These are phyloP conservation scores for Ectemnius cavifrons DNA, from an alignment of 2,888 invertebrate genomes.

Conservation along the genomic window DNA sequence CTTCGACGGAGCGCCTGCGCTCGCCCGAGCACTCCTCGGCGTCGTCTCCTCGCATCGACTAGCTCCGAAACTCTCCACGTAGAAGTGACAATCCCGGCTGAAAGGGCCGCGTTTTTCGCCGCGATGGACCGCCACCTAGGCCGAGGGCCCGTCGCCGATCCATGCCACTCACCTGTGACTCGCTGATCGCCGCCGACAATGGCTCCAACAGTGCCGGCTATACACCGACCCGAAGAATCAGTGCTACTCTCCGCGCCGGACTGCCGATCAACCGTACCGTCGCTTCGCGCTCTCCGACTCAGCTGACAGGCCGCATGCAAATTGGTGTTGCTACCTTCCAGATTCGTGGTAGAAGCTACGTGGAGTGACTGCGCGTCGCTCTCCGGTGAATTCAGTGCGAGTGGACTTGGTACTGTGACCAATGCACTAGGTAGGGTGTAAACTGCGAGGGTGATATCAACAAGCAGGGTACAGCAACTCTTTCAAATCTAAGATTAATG, in stretches of 20 bases:
- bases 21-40: slow-evolving; percentile 49
- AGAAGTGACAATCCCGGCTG: slow-evolving; percentile 49
- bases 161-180: slow-evolving; percentile 45
- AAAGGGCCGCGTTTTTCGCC: slow-evolving; percentile 51
- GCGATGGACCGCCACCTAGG: slow-evolving; percentile 51
- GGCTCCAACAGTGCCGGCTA: neutral
- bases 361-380: no score
- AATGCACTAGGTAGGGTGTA: no score
- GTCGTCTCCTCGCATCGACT: slow-evolving; percentile 54
- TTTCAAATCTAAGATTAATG: no score
- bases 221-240: neutral
- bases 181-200: slow-evolving; percentile 23
- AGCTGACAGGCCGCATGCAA: neutral
- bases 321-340: no score
- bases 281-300: slow-evolving; percentile 2
- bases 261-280: neutral
- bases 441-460: no score
- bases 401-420: no score
- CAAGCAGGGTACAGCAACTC: no score
- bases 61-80: slow-evolving; percentile 40
- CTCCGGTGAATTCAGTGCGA: no score
- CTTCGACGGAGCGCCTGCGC: slow-evolving; percentile 64
- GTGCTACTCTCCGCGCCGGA: neutral
- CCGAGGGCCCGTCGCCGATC: slow-evolving; percentile 33
- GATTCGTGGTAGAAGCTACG: no score